phyloP scores from a whole-genome alignment of 2,888 invertebrate species.

The Acrobasis suavella region DNA sequence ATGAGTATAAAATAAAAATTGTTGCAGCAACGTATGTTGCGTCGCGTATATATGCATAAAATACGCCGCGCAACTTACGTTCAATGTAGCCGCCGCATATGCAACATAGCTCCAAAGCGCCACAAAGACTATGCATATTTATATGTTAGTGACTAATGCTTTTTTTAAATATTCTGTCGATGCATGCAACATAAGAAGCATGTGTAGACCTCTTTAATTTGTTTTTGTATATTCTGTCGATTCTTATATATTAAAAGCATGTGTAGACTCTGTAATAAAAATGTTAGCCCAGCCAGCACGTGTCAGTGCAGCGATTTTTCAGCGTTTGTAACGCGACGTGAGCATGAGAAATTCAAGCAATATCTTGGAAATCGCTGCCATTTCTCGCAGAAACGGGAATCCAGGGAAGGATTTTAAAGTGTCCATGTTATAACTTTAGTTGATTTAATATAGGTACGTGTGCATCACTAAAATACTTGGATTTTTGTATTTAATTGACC shows the following conservation, averaged over 20 bases:
- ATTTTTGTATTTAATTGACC: neutral
- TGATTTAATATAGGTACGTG: neutral
- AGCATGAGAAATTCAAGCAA: conserved; percentile 40
- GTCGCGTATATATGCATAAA: too few relatives aligned
- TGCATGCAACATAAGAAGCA: too few relatives aligned
- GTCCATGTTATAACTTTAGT: neutral
- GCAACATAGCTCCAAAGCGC: too few relatives aligned
- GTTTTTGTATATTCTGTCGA: neutral
- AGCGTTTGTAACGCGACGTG: conserved; percentile 48
- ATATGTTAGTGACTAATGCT: too few relatives aligned
- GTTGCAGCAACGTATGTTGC: too few relatives aligned
- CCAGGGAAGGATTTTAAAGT: conserved; percentile 35
- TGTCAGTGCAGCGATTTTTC: conserved; percentile 46
- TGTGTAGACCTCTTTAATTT: too few relatives aligned
- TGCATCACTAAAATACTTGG: neutral
- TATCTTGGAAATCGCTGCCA: conserved; percentile 23
- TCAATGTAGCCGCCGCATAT: too few relatives aligned
- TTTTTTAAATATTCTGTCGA: too few relatives aligned
- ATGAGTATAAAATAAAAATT: too few relatives aligned
- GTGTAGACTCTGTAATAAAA: neutral
- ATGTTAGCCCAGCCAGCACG: conserved; percentile 22
- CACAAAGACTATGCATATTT: too few relatives aligned
- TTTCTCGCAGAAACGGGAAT: conserved; percentile 1
- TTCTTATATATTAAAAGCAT: neutral
- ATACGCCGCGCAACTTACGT: too few relatives aligned